Evolutionary conservation across 2,797 vertebrate genomes (phyloP), one percentile per base, ranked within the genome.

Genomic region (Cirrhinus mrigala): DNA sequence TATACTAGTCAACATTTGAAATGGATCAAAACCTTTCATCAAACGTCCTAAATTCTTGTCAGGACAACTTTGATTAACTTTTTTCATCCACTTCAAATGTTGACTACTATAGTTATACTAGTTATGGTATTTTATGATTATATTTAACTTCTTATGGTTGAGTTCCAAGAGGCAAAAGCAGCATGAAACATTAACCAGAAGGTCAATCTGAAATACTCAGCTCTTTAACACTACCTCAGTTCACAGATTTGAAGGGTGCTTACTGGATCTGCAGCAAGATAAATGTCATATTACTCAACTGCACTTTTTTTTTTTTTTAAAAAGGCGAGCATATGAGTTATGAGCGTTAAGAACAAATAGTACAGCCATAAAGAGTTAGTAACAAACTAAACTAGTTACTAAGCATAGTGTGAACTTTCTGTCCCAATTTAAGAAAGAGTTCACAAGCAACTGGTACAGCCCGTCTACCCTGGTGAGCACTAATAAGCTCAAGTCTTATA

Each of bases 361-460:
- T 27, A 29, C 74, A 56, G 2, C 11, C 18, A n/a, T 40, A 22
- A 10, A 56, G 52, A 58, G 22, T 22, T 6, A 58, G 22, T 15
- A 58, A 27, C 16, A 62, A 79, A 46, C 37, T 62, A 62, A 79
- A 79, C 56, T 62, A 62, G 40, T 27, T 37, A 22, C 50, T n/a
- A 56, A 54, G 18, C 10, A 56, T 0, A 78, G 52, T 33, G 40
- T 33, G 11, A 80, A 66, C 44, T 15, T 80, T 50, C 40, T 79
- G 44, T 66, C 44, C 60, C 78, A 50, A 22, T 80, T 79, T 79
- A 79, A 62, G 64, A 66, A 79, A 64, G 58, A 64, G 44, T 40
- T 58, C 22, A 78, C 4, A 1, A 77, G 24, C 24, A 76, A 76
- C 56, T 27, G 37, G 16, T 62, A 24, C 58, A 44, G 29, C 24